Base-by-base conservation (phyloP, 1,140 invertebrate genomes). In the Metaphire vulgaris region DNA sequence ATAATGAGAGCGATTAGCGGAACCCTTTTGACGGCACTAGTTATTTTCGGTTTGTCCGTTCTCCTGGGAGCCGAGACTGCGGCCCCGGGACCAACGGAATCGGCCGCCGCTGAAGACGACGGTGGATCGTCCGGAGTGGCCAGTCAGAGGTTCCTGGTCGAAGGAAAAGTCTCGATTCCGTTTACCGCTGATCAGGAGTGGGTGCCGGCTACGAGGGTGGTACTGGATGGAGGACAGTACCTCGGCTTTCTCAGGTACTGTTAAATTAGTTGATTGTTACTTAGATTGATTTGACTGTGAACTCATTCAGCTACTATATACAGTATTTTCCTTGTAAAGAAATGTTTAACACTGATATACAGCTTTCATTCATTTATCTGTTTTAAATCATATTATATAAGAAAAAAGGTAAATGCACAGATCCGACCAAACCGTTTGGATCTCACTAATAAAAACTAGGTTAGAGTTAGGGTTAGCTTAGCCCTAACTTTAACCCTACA, bases 151-250 rank as follows among this genome's bases (percentile, higher is more conserved):
- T 81, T 80, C 81, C 87, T 88, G 65, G 92, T 94, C 72, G 93
- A 95, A 87, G 94, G 94, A 26, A 91, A 91, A 87, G 90, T 95
- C 0, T 91, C 91, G 82, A 91, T 92, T 70, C 89, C 90, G 67
- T 81, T 77, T 66, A 83, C 84, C n/a, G 83, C 81, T 75, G 82
- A 85, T 31, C 86, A 83, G 1, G 90, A 90, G 78, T 96, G 93
- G 93, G 90, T 93, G 83, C 85, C 90, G 1, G 89, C 90, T 78
- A 93, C 93, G 2, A 88, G 91, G 78, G 88, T 97, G 14, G 90
- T 94, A 80, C 91, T 94, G 0, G 96, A 96, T 83, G 92, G 93
- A 31, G 94, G 93, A 15, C 91, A 94, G 85, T 91, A 91, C 83
- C 89, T 93, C 80, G 94, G 92, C 69, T 96, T 94, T 85, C 85